Conservation (phyloP, 2,113 vertebrate genomes). For the Spea multiplicata region DNA sequence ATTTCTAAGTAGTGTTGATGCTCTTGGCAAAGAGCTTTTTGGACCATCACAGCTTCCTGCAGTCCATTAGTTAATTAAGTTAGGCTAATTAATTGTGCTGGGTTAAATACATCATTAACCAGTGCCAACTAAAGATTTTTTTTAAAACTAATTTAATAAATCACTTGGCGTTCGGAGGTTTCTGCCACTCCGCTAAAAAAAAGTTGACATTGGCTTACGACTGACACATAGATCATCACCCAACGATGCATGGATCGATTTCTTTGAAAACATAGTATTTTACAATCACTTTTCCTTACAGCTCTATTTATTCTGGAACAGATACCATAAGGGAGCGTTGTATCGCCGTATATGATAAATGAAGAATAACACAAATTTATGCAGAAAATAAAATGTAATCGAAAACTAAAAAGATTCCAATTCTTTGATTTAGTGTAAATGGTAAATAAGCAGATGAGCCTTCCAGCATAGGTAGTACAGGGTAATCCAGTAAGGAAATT, state of each 20-base stretch:
- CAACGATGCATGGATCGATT: not conserved
- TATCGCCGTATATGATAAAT: too few relatives aligned
- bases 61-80: slow-evolving; percentile 69
- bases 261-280: not conserved
- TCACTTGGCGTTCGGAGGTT: not conserved
- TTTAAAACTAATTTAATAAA: slow-evolving; percentile 26
- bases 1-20: slow-evolving; percentile 12
- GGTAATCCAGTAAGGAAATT: too few relatives aligned
- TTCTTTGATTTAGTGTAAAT: too few relatives aligned
- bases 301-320: not conserved
- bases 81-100: slow-evolving; percentile 52
- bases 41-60: slow-evolving; percentile 54
- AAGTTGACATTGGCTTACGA: slow-evolving; percentile 9
- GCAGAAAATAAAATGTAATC: too few relatives aligned
- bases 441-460: too few relatives aligned
- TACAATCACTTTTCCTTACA: not conserved
- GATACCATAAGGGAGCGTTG: too few relatives aligned
- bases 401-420: too few relatives aligned
- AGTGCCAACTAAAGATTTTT: slow-evolving; percentile 44
- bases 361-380: too few relatives aligned
- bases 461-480: too few relatives aligned
- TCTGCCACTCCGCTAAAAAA: slow-evolving; percentile 6
- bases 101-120: slow-evolving; percentile 52
- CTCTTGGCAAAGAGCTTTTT: slow-evolving; percentile 58
- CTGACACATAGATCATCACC: not conserved